Conservation (phyloP, 2,797 vertebrate species). For the Chelonia mydas region DNA sequence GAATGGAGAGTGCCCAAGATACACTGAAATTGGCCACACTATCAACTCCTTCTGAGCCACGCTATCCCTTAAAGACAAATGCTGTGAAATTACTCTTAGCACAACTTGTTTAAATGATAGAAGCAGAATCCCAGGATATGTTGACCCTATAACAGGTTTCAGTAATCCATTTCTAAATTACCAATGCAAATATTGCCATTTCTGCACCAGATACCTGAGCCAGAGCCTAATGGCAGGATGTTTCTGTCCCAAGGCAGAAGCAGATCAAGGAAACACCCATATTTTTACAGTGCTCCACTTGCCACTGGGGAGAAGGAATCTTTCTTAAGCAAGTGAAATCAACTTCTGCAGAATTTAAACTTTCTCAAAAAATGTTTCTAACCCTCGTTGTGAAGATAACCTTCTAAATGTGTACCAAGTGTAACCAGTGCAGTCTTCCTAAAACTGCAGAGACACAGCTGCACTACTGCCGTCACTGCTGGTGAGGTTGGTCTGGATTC, state of each 20-base stretch:
- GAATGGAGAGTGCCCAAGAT: not conserved
- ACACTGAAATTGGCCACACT: not conserved
- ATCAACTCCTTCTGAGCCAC: not conserved
- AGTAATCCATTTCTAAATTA: not conserved
- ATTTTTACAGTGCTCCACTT: not conserved
- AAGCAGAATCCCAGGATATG: not conserved
- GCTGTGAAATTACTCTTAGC: not conserved
- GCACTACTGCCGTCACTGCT: not conserved
- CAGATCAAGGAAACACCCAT: not conserved
- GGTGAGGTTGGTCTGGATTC: not conserved
- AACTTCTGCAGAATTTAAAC: not conserved
- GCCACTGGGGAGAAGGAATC: not conserved
- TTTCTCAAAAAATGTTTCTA: not conserved
- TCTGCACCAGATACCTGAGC: not conserved
- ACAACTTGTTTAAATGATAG: not conserved
- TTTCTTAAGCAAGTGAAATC: not conserved
- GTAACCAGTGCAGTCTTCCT: not conserved
- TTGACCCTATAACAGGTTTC: not conserved
- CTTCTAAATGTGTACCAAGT: not conserved
- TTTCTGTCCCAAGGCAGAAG: not conserved
- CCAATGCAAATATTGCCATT: not conserved
- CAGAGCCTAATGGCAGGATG: not conserved
- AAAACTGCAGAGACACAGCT: not conserved
- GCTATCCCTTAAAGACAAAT: not conserved
- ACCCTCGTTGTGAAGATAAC: fast-evolving